phyloP scores from a whole-genome alignment of 1,140 invertebrate species.

The Penaeus indicus region DNA sequence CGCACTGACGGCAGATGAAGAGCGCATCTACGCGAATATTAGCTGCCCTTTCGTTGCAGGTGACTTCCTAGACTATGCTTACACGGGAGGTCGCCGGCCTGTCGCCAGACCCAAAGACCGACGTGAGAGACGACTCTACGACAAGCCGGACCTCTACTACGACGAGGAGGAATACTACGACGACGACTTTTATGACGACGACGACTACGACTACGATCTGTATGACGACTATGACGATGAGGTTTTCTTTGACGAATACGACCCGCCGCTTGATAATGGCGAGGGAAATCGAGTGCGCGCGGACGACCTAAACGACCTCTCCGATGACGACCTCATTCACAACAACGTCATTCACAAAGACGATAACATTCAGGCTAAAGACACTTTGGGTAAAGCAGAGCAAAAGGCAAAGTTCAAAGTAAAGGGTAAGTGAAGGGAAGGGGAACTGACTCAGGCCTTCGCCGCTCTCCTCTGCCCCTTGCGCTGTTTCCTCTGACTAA shows the following conservation, averaged over 20 bases:
- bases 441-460: background rate
- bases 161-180: conserved; percentile 43
- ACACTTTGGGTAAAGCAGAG: conserved; percentile 11
- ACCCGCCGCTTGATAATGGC: background rate
- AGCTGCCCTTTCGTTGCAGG: background rate
- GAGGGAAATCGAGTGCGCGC: background rate
- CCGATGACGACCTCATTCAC: conserved; percentile 28
- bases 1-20: too few relatives aligned
- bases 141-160: conserved; percentile 30
- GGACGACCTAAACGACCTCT: background rate
- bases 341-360: conserved; percentile 47
- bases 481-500: background rate
- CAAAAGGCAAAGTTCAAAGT: conserved; percentile 19
- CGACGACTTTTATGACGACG: conserved; percentile 26
- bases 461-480: background rate
- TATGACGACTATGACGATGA: conserved; percentile 5
- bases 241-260: background rate
- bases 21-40: background rate
- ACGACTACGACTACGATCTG: conserved; percentile 20
- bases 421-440: conserved; percentile 27
- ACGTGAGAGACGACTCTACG: conserved; percentile 27
- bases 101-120: conserved; percentile 6
- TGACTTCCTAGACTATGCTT: conserved; percentile 53
- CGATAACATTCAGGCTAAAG: conserved; percentile 29
- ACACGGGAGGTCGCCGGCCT: conserved; percentile 45